phyloP scores from a whole-genome alignment of 2,113 vertebrate species.

The Colaptes auratus region DNA sequence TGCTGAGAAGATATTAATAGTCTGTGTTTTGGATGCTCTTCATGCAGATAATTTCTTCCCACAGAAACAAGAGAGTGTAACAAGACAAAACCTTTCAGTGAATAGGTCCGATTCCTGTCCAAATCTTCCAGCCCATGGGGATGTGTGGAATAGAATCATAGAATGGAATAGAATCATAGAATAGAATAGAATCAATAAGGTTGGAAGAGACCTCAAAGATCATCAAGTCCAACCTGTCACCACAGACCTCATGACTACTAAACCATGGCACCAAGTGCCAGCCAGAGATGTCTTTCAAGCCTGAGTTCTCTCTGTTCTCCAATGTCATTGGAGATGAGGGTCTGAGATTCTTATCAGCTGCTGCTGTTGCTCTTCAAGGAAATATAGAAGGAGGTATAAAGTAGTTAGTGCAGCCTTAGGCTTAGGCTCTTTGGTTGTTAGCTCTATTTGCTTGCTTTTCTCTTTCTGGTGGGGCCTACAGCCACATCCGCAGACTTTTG shows the following conservation, averaged over 20 bases:
- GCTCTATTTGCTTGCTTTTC: neutral
- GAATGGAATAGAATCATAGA: no score
- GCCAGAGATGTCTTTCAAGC: neutral
- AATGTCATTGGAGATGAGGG: neutral
- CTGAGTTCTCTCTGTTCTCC: neutral
- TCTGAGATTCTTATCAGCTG: neutral
- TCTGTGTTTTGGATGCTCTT: neutral
- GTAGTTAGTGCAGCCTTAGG: neutral
- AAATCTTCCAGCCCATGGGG: neutral
- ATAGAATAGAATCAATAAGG: no score
- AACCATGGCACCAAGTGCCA: no score
- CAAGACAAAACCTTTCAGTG: neutral
- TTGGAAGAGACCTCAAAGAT: no score
- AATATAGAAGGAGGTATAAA: neutral
- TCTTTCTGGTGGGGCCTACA: neutral
- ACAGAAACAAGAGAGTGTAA: neutral
- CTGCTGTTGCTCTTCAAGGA: neutral
- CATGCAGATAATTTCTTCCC: neutral
- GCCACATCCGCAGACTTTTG: neutral
- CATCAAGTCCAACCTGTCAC: no score
- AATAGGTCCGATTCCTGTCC: neutral
- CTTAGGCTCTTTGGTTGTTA: neutral
- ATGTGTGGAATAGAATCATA: neutral
- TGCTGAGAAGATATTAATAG: slow-evolving; percentile 5
- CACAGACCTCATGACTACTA: no score